Conservation (phyloP, 2,113 vertebrate species). For the Amphiprion ocellaris region DNA sequence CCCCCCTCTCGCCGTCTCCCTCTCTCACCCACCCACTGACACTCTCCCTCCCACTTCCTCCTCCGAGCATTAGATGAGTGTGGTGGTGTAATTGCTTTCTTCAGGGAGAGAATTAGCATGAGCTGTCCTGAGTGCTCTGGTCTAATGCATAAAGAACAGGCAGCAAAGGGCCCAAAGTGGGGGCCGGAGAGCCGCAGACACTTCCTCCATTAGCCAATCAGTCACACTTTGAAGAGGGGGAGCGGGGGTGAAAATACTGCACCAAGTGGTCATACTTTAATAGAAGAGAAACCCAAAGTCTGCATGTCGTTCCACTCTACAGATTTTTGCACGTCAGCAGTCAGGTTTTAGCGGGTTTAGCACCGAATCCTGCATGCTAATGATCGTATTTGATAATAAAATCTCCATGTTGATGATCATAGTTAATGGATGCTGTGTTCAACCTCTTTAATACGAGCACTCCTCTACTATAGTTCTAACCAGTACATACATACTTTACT, state of each 20-base stretch:
- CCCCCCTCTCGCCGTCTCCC: slow-evolving; percentile 9
- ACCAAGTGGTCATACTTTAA: slow-evolving; percentile 40
- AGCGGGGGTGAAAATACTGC: neutral
- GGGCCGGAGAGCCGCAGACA: slow-evolving; percentile 43
- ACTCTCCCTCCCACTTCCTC: slow-evolving; percentile 50
- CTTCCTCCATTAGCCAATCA: slow-evolving; percentile 65
- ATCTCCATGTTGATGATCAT: slow-evolving; percentile 6
- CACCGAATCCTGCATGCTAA: neutral
- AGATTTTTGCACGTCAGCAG: neutral
- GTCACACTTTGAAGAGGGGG: slow-evolving; percentile 41
- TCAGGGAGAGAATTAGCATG: slow-evolving; percentile 83
- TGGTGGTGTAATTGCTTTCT: slow-evolving; percentile 83
- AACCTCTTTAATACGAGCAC: too few relatives aligned
- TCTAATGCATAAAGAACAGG: slow-evolving; percentile 80
- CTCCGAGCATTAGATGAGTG: slow-evolving; percentile 74
- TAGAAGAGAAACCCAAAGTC: neutral
- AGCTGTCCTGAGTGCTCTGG: slow-evolving; percentile 76
- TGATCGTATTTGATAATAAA: neutral
- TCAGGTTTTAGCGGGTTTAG: neutral
- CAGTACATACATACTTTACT: too few relatives aligned
- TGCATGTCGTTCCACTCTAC: neutral
- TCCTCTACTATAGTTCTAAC: too few relatives aligned
- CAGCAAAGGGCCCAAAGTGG: slow-evolving; percentile 55
- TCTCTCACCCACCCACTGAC: slow-evolving; percentile 40
- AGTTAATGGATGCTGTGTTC: too few relatives aligned